Evolutionary conservation across 2,113 vertebrate genomes (phyloP), one percentile per base, ranked within the genome.

Genomic region (Barbus barbus): DNA sequence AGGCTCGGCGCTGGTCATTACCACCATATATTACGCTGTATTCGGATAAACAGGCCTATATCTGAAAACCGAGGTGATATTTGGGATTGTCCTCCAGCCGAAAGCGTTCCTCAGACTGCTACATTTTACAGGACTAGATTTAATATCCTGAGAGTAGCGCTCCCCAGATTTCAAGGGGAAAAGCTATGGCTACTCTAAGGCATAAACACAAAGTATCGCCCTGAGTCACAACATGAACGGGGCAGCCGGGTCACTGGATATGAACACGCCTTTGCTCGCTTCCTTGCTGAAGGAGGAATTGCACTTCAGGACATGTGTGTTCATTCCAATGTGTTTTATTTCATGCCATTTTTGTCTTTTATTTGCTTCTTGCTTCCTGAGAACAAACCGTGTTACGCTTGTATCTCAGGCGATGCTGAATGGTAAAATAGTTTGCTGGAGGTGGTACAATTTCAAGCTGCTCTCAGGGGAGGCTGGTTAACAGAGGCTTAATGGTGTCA

Each of bases 401-500:
- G 46, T 63, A 78, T 87, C 76, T 84, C 85, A 91, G 83, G 79
- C 90, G 83, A 89, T 85, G 86, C 78, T 85, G 89, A 87, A 92
- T 90, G 83, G 87, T 90, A 84, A 83, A 88, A 26, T 63, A 83
- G 81, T 74, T 83, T 87, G 85, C 89, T 89, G 75, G 82, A 85
- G 82, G 82, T 84, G 48, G 22, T 86, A 89, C 88, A 51, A 53
- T 83, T 88, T 87, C 85, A 77, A 87, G 79, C 86, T 77, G 60
- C 86, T 91, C 92, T 89, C 91, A 86, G 89, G 91, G 91, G 92
- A 91, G 80, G 89, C 61, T 82, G 87, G 90, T 93, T 92, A 94
- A 92, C 92, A 91, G 89, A 91, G 72, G 89, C 89, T 88, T 94
- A 93, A 94, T 92, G 91, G 91, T 92, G 92, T 94, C 92, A 92